Evolutionary conservation across 2,888 invertebrate species (phyloP).

Genomic region (Kryphioiulus occultus): DNA sequence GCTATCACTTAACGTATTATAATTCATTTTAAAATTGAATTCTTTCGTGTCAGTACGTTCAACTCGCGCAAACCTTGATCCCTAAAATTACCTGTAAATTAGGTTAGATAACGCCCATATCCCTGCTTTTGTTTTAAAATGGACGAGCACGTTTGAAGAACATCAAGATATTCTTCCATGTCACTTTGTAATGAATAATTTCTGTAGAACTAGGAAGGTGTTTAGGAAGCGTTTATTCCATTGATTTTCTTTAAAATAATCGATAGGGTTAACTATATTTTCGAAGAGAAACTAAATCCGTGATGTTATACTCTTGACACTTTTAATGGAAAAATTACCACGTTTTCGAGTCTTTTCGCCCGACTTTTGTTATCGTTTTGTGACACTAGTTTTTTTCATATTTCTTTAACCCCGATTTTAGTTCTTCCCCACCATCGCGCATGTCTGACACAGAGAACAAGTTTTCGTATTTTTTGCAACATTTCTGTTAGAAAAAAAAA

Average conservation of each 20-base stretch:
- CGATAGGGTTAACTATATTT: too few relatives aligned
- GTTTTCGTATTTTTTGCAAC: not conserved
- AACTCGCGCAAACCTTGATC: conserved; percentile 5
- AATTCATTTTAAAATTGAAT: not conserved
- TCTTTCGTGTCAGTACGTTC: not conserved
- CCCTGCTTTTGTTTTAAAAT: not conserved
- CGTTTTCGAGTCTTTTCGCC: too few relatives aligned
- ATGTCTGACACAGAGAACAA: not conserved
- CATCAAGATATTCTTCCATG: not conserved
- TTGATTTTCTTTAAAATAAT: too few relatives aligned
- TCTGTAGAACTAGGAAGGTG: too few relatives aligned
- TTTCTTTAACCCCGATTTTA: not conserved
- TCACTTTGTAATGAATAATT: not conserved
- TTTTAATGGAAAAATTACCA: too few relatives aligned
- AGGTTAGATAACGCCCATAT: conserved; percentile 14
- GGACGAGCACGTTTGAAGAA: not conserved
- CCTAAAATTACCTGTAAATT: not conserved
- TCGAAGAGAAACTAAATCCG: too few relatives aligned
- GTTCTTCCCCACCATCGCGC: not conserved
- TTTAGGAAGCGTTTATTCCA: too few relatives aligned
- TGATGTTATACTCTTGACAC: too few relatives aligned
- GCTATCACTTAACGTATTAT: not conserved
- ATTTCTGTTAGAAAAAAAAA: not conserved
- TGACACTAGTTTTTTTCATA: not conserved
- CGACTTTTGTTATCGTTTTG: too few relatives aligned